These are phyloP conservation scores for Torymus aiolomorphi DNA, from an alignment of 2,888 invertebrate species.

Conservation along the genomic window DNA sequence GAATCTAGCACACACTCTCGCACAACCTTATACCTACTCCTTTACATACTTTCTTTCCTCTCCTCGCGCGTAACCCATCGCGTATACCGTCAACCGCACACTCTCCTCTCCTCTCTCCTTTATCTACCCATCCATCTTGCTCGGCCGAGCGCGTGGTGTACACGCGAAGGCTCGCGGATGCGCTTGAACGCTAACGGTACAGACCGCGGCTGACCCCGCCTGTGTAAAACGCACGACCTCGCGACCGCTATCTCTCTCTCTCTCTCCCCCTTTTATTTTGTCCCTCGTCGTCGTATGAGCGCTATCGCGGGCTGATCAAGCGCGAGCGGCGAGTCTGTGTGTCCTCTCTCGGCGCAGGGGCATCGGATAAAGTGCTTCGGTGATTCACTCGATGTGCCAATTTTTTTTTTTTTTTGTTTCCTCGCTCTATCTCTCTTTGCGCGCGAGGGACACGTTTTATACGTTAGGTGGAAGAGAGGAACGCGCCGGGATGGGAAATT, in stretches of 20 bases:
- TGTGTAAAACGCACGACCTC: constrained; percentile 55
- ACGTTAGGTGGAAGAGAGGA: not conserved
- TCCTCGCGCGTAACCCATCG: constrained; percentile 1
- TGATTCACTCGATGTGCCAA: constrained; percentile 49
- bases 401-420: constrained; percentile 35
- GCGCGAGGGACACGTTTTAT: constrained; percentile 26
- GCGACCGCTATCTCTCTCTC: constrained; percentile 44
- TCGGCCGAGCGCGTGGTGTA: constrained; percentile 3
- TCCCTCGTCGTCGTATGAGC: not conserved
- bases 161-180: constrained; percentile 8
- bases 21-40: too few relatives aligned
- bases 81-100: not conserved
- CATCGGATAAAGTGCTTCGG: constrained; percentile 49
- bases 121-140: constrained; percentile 45
- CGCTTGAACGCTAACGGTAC: constrained; percentile 30
- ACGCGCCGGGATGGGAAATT: constrained; percentile 34
- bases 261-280: constrained; percentile 28
- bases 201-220: constrained; percentile 48
- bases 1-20: too few relatives aligned
- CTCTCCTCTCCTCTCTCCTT: not conserved
- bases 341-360: constrained; percentile 24
- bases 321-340: constrained; percentile 27
- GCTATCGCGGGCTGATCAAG: constrained; percentile 4
- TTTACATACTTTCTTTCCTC: constrained; percentile 35
- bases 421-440: not conserved